Conservation (phyloP, 1,140 invertebrate genomes). For the Notospermus geniculatus region DNA sequence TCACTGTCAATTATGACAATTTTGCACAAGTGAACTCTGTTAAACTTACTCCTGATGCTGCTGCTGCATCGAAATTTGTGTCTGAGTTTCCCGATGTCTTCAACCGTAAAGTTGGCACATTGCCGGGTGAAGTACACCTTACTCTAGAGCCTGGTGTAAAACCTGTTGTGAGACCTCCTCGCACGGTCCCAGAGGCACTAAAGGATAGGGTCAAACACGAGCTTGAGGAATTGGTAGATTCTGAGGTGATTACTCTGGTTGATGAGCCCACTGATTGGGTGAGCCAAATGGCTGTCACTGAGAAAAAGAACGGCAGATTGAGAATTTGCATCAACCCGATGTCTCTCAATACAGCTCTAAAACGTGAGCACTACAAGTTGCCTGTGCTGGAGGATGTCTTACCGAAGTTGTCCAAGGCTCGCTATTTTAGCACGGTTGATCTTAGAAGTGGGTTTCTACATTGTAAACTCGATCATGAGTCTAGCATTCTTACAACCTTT, state of each 20-base stretch:
- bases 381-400: conserved; percentile 3
- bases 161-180: background rate
- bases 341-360: conserved; percentile 1
- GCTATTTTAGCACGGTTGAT: conserved; percentile 40
- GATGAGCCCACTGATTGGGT: conserved; percentile 6
- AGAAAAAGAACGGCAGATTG: background rate
- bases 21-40: background rate
- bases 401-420: background rate
- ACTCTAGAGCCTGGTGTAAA: background rate
- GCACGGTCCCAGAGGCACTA: background rate
- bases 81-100: background rate
- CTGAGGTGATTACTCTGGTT: background rate
- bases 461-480: conserved; percentile 16
- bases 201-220: background rate
- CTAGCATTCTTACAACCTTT: conserved; percentile 21
- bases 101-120: background rate
- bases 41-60: background rate
- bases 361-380: conserved; percentile 11
- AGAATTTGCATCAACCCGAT: background rate
- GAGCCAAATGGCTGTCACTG: conserved; percentile 6
- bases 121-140: background rate
- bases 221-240: background rate
- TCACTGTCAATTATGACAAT: background rate
- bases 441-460: conserved; percentile 51
- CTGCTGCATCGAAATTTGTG: too few relatives aligned